Evolutionary conservation across 2,113 vertebrate species (phyloP).

Genomic region (Lagopus muta): DNA sequence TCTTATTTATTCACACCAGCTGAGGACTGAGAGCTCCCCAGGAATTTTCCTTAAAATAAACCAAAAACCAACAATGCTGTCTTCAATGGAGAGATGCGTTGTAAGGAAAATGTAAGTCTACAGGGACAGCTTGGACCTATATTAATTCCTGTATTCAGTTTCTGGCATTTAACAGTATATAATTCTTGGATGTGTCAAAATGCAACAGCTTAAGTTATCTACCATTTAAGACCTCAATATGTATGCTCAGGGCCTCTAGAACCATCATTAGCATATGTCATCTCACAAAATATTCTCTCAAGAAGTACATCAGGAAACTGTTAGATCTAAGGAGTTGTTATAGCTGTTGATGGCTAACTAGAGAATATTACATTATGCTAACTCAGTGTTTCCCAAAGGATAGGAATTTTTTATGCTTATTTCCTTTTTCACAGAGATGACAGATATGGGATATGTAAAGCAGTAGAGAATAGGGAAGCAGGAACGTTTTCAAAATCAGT

Average conservation of each 20-base stretch:
- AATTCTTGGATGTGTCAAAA: background rate
- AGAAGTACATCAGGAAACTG: constrained; percentile 38
- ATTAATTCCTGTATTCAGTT: background rate
- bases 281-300: background rate
- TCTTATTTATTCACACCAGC: background rate
- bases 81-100: background rate
- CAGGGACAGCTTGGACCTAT: background rate
- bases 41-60: background rate
- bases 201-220: background rate
- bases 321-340: background rate
- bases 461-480: constrained; percentile 9
- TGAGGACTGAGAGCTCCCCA: background rate
- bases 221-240: background rate
- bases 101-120: background rate
- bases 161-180: background rate
- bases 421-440: constrained; percentile 7
- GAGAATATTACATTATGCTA: constrained; percentile 17
- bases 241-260: background rate
- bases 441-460: constrained; percentile 35
- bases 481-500: background rate
- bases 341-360: background rate
- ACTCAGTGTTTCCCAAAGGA: constrained; percentile 17
- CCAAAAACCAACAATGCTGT: background rate
- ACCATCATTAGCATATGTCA: background rate
- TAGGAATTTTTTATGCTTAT: background rate